Evolutionary conservation across 2,113 vertebrate genomes (phyloP).

Genomic region (Cryptomyrus ogoouensis): DNA sequence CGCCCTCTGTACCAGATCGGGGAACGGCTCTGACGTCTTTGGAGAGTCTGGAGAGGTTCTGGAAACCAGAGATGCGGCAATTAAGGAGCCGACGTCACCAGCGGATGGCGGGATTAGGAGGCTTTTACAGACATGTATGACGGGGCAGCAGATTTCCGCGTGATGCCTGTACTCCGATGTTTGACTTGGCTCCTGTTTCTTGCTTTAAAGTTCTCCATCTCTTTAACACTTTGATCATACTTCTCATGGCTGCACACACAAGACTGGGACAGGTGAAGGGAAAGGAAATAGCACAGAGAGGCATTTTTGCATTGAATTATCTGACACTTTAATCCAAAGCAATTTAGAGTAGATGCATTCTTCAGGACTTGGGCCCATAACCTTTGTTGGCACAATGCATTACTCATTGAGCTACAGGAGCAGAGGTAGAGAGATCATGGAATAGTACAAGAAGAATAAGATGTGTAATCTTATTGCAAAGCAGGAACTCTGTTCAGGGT

Average conservation of each 20-base stretch:
- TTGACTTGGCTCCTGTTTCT: slow-evolving; percentile 1
- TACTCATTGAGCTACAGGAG: not conserved
- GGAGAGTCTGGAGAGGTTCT: slow-evolving; percentile 83
- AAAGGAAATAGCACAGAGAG: not conserved
- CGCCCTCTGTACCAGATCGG: slow-evolving; percentile 85
- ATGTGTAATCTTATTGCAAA: not conserved
- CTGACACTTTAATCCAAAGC: not conserved
- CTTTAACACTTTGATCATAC: slow-evolving; percentile 73
- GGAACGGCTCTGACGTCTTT: slow-evolving; percentile 81
- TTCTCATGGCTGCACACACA: slow-evolving; percentile 75
- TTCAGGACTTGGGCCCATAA: not conserved
- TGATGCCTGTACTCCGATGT: not conserved
- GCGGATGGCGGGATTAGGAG: not conserved
- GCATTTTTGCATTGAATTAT: not conserved
- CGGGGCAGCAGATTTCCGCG: not conserved
- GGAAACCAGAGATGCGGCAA: not conserved
- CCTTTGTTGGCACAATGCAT: not conserved
- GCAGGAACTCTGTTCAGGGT: not conserved
- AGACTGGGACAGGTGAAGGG: slow-evolving; percentile 51
- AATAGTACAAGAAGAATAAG: not conserved
- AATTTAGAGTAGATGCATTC: not conserved
- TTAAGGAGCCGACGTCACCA: not conserved
- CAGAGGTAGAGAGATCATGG: not conserved
- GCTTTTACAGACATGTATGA: no score
- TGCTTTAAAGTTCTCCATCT: slow-evolving; percentile 91